Conservation (phyloP, 2,113 vertebrate genomes). For the Irena cyanogastra region DNA sequence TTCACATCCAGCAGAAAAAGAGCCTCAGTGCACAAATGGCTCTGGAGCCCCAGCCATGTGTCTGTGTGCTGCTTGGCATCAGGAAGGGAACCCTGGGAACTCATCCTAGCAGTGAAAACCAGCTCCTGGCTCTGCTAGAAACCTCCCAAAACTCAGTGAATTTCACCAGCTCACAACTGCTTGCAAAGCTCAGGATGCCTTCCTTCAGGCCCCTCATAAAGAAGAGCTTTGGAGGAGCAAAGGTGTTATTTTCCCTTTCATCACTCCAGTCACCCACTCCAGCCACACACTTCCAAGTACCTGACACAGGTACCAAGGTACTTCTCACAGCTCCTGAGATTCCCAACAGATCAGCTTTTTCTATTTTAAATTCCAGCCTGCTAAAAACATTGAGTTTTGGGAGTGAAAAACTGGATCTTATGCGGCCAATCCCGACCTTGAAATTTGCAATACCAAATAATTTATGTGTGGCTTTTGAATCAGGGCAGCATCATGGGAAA, state of each 20-base stretch:
- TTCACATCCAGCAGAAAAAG: background rate
- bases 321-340: background rate
- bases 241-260: background rate
- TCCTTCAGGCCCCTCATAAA: background rate
- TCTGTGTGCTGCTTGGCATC: background rate
- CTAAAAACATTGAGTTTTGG: background rate
- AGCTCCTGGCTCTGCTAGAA: background rate
- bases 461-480: conserved; percentile 37
- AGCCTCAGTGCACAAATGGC: background rate
- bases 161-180: background rate
- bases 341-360: background rate
- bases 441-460: background rate
- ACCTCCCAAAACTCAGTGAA: background rate
- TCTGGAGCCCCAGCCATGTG: background rate
- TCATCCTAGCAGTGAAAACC: background rate
- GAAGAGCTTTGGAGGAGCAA: background rate
- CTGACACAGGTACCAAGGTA: background rate
- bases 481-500: conserved; percentile 37
- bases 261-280: rapidly evolving
- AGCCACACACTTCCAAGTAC: background rate
- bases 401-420: background rate
- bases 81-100: background rate
- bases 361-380: background rate
- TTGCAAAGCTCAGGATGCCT: background rate
- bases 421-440: background rate